phyloP scores from a whole-genome alignment of 1,140 invertebrate genomes.

The Phenacoccus solenopsis region DNA sequence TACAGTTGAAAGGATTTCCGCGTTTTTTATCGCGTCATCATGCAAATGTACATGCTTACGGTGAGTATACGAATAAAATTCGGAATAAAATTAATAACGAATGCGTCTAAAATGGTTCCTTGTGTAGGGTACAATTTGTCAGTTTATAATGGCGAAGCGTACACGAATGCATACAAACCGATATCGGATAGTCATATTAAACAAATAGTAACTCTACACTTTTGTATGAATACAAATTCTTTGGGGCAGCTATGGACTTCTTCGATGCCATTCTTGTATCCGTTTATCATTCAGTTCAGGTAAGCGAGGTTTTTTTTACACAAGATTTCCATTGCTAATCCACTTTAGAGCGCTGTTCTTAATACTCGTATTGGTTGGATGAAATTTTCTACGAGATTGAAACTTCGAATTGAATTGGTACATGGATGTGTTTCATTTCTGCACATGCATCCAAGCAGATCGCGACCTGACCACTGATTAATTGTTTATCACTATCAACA shows the following conservation, averaged over 20 bases:
- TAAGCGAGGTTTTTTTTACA: no score
- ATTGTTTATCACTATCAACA: no score
- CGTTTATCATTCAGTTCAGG: constrained; percentile 50
- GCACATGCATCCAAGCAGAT: no score
- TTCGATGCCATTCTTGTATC: constrained; percentile 46
- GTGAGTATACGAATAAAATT: no score
- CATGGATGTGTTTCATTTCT: no score
- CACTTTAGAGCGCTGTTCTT: no score
- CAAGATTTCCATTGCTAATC: no score
- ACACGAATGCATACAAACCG: constrained; percentile 27
- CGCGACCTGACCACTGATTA: no score
- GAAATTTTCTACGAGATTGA: no score
- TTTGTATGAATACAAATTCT: constrained; percentile 45
- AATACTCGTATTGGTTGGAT: no score
- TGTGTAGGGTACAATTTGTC: constrained; percentile 4
- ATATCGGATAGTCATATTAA: constrained; percentile 38
- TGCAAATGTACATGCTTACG: constrained; percentile 23
- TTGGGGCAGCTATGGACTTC: constrained; percentile 45
- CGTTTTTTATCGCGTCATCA: constrained; percentile 30
- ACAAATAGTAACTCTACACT: constrained; percentile 41
- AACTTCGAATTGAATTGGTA: no score
- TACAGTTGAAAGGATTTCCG: constrained; percentile 37
- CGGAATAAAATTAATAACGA: no score
- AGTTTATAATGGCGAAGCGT: constrained; percentile 11
- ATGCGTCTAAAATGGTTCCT: not conserved